A percentile compares a stretch with the other conserved stretches of the same genome.
Conservation (phyloP, 2,888 invertebrate species). For the Branchipolynoe longqiensis region DNA sequence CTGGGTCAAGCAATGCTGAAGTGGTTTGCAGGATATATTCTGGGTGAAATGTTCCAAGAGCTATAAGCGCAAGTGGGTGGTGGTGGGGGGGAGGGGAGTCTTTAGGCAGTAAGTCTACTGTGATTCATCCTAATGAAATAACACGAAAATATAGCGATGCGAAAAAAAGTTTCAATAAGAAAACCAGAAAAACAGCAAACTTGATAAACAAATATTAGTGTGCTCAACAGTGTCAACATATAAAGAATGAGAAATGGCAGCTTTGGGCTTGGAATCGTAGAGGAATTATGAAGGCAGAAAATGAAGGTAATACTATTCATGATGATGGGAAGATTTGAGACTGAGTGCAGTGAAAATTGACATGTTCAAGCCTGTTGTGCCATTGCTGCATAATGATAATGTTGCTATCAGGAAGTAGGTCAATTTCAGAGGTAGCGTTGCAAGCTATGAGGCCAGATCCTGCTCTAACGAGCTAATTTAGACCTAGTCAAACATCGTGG, state of each 20-base stretch:
- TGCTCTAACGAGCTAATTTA: no score
- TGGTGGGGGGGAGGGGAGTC: background rate
- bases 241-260: no score
- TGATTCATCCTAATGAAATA: slow-evolving; percentile 30
- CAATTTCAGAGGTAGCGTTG: background rate
- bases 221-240: slow-evolving; percentile 43
- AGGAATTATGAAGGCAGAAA: background rate
- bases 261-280: no score
- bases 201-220: background rate
- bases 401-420: background rate
- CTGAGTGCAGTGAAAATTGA: no score
- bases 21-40: no score
- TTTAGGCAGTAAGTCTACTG: slow-evolving; percentile 25
- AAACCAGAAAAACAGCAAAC: background rate
- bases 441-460: no score
- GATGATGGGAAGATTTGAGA: background rate
- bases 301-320: background rate
- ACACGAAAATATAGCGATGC: background rate
- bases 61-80: no score
- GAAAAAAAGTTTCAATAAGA: background rate
- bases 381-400: no score
- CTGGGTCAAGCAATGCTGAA: no score
- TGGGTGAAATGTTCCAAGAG: no score
- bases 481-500: no score
- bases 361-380: no score